Evolutionary conservation across 2,888 invertebrate species (phyloP).

Genomic region (Tachina lurida): DNA sequence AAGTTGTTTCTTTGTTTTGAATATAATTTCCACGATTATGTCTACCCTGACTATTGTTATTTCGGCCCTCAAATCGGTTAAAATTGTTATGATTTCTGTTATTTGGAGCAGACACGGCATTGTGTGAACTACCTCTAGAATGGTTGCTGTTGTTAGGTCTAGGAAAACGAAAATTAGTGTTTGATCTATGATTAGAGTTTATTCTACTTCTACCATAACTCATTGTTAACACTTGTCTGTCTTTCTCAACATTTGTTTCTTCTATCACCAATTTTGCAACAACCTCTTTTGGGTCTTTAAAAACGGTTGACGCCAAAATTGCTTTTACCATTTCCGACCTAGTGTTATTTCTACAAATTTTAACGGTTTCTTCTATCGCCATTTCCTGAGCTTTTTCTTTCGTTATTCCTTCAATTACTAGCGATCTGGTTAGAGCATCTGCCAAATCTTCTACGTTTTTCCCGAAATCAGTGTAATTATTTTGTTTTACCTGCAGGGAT

Average conservation of each 20-base stretch:
- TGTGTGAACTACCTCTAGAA: not conserved
- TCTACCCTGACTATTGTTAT: not conserved
- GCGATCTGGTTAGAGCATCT: not conserved
- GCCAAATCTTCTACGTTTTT: conserved; percentile 22
- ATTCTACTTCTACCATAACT: not conserved
- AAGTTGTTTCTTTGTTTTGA: not conserved
- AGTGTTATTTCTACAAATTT: not conserved
- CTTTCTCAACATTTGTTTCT: not conserved
- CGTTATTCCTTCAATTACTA: not conserved
- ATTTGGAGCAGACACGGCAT: too few species aligned
- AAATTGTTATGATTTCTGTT: too few species aligned
- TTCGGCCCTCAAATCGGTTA: too few species aligned
- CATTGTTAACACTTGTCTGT: not conserved
- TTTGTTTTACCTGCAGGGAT: too few species aligned
- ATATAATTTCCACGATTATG: not conserved
- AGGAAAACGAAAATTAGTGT: not conserved
- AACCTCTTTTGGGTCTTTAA: not conserved
- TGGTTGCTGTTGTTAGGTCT: not conserved
- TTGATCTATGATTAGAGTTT: not conserved
- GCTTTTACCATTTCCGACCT: not conserved
- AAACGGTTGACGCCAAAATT: not conserved
- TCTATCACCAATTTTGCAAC: conserved; percentile 25
- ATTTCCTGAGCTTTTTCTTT: too few species aligned
- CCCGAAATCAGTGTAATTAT: conserved; percentile 6
- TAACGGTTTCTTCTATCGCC: not conserved